Conservation (phyloP, 1,140 invertebrate species). For the Atta texana region DNA sequence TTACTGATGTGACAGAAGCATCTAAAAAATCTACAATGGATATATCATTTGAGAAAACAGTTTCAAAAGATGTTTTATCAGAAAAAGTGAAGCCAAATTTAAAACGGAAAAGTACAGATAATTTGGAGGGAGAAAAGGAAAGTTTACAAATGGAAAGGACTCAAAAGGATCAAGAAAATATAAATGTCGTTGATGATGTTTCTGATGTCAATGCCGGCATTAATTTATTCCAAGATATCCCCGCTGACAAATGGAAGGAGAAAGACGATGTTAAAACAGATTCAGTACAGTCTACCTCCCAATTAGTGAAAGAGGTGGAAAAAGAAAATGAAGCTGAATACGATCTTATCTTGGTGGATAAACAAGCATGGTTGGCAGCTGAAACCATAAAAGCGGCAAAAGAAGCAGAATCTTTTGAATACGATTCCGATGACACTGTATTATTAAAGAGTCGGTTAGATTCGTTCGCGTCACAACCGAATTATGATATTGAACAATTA, state of each 20-base stretch:
- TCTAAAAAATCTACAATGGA: background rate
- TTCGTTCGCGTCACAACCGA: background rate
- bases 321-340: slow-evolving; percentile 68
- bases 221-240: slow-evolving; percentile 70
- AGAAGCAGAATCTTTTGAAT: slow-evolving; percentile 48
- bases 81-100: slow-evolving; percentile 1
- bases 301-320: slow-evolving; percentile 33
- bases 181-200: slow-evolving; percentile 21
- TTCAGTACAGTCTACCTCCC: slow-evolving; percentile 16
- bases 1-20: slow-evolving; percentile 69
- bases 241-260: slow-evolving; percentile 61
- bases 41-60: background rate
- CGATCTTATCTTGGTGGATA: slow-evolving; percentile 71
- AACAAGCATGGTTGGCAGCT: slow-evolving; percentile 47
- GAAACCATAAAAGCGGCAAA: slow-evolving; percentile 41
- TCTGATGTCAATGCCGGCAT: slow-evolving; percentile 9
- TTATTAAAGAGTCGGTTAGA: slow-evolving; percentile 50
- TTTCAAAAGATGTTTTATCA: background rate
- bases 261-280: background rate
- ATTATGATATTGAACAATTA: background rate
- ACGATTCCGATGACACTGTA: slow-evolving; percentile 74
- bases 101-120: background rate
- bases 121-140: slow-evolving; percentile 15
- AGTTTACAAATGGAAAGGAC: background rate
- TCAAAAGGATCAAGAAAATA: slow-evolving; percentile 13